These are phyloP conservation scores for Rhopalosiphum nymphaeae DNA, from an alignment of 2,888 invertebrate genomes.

Conservation along the genomic window DNA sequence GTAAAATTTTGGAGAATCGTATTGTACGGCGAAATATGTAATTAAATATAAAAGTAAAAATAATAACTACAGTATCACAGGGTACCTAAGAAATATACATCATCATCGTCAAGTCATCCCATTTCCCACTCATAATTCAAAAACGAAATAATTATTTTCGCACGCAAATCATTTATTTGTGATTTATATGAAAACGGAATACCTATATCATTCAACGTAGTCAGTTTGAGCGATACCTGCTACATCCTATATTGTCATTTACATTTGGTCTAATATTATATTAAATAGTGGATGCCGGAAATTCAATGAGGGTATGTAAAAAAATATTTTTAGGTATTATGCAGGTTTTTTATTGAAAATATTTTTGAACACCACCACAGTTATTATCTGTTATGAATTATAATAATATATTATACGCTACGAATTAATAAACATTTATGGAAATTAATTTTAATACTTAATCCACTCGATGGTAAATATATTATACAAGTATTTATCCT, in stretches of 20 bases:
- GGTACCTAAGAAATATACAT: neutral
- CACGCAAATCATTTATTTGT: neutral
- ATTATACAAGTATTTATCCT: neutral
- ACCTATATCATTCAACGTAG: neutral
- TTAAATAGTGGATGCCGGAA: neutral
- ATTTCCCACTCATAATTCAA: neutral
- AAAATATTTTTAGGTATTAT: neutral
- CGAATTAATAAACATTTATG: slow-evolving; percentile 15
- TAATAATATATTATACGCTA: neutral
- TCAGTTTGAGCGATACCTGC: neutral
- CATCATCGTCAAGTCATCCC: neutral
- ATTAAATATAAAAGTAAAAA: neutral
- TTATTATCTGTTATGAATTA: neutral
- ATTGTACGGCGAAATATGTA: neutral
- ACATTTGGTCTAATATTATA: neutral
- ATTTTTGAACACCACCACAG: neutral
- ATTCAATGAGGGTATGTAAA: neutral
- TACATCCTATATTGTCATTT: neutral
- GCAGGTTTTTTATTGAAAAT: neutral
- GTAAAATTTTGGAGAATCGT: neutral
- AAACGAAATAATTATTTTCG: neutral
- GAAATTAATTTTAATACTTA: slow-evolving; percentile 3
- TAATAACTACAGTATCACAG: neutral
- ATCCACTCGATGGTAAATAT: slow-evolving; percentile 9
- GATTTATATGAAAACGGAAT: neutral